Conservation (phyloP, 2,113 vertebrate species). For the Tragelaphus imberbis region DNA sequence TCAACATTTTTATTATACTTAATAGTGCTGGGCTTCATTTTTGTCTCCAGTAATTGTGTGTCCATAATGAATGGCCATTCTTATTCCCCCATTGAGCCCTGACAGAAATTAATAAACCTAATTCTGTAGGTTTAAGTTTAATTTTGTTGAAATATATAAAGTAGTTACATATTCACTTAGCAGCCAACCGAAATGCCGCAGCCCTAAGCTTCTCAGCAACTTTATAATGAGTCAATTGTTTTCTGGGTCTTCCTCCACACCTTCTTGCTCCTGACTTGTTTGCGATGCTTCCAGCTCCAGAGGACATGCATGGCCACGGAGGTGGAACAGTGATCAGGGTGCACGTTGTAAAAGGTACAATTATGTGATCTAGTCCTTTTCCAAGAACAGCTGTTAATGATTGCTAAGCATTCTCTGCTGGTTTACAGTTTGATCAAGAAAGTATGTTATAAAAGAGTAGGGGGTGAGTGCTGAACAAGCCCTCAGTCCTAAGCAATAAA, state of each 20-base stretch:
- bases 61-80: constrained; percentile 86
- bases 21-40: constrained; percentile 88
- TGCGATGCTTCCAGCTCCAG: constrained; percentile 51
- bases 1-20: constrained; percentile 91
- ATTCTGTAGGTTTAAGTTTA: constrained; percentile 91
- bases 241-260: constrained; percentile 55
- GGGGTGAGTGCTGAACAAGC: not conserved
- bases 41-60: constrained; percentile 88
- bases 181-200: constrained; percentile 77
- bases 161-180: constrained; percentile 88
- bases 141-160: constrained; percentile 90
- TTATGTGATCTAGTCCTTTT: constrained; percentile 74
- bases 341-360: constrained; percentile 66
- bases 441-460: constrained; percentile 11
- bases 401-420: constrained; percentile 71
- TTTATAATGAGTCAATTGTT: constrained; percentile 75
- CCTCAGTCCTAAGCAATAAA: not conserved
- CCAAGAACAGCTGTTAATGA: constrained; percentile 80
- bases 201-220: constrained; percentile 77
- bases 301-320: constrained; percentile 60
- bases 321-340: constrained; percentile 59
- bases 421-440: constrained; percentile 80
- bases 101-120: constrained; percentile 91
- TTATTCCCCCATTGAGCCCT: constrained; percentile 87
- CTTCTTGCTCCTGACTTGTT: constrained; percentile 35